Evolutionary conservation across 2,113 vertebrate species (phyloP).

Genomic region (Rhinopomastus cyanomelas): DNA sequence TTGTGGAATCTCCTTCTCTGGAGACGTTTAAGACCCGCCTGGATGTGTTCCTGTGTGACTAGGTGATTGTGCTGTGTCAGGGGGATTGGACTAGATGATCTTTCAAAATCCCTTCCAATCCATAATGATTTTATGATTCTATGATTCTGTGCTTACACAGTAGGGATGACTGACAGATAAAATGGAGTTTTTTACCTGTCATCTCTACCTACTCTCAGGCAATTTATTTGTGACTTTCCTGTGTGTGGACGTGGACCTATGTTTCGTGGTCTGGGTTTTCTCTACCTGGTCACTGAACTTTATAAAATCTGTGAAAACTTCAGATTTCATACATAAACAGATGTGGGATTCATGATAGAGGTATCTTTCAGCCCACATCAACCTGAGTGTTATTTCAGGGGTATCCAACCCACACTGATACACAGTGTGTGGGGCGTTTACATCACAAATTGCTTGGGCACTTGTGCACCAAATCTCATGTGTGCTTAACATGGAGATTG

Average conservation of each 20-base stretch:
- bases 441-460: not conserved
- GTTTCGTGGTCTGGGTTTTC: not conserved
- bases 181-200: not conserved
- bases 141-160: not conserved
- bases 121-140: too few relatives aligned
- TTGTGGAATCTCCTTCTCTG: too few relatives aligned
- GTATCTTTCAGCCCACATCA: accelerated
- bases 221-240: not conserved
- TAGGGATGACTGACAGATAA: not conserved
- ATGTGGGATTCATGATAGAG: not conserved
- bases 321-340: not conserved
- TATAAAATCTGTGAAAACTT: not conserved
- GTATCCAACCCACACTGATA: accelerated
- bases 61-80: too few relatives aligned
- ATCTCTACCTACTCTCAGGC: not conserved
- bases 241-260: accelerated
- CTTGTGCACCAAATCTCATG: not conserved
- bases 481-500: not conserved
- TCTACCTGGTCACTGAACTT: not conserved
- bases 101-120: too few relatives aligned
- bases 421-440: not conserved
- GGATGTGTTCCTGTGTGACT: too few relatives aligned
- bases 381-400: not conserved
- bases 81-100: too few relatives aligned
- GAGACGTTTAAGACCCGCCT: too few relatives aligned